These are phyloP conservation scores for Drosophila ezoana DNA, from an alignment of 2,888 invertebrate genomes.

Conservation along the genomic window DNA sequence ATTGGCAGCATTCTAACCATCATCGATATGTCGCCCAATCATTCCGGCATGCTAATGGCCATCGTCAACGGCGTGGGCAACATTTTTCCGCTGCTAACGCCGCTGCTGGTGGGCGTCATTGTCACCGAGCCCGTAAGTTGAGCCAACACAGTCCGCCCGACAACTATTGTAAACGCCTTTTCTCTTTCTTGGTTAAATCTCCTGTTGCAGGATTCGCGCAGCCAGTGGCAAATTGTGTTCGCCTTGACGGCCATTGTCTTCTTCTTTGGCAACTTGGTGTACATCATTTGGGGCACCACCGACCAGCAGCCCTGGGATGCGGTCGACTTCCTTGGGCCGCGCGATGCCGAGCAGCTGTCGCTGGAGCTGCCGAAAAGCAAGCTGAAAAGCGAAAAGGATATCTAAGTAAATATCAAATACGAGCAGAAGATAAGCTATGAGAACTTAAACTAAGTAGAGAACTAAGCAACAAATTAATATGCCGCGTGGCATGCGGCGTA, in stretches of 20 bases:
- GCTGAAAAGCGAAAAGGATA: constrained; percentile 15
- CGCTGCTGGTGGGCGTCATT: constrained; percentile 86
- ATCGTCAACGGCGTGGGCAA: constrained; percentile 87
- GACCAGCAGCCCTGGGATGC: constrained; percentile 89
- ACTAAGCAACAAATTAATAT: constrained; percentile 27
- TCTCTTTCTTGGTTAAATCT: constrained; percentile 4
- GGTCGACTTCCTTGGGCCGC: constrained; percentile 43
- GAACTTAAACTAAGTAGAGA: constrained; percentile 29
- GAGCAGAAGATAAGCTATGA: constrained; percentile 17
- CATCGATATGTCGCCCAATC: constrained; percentile 89
- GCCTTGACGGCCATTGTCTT: constrained; percentile 88
- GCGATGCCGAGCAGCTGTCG: constrained; percentile 36
- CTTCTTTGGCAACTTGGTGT: constrained; percentile 89
- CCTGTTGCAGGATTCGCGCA: constrained; percentile 83
- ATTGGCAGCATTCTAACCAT: constrained; percentile 85
- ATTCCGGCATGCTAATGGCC: constrained; percentile 88
- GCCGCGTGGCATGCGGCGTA: constrained; percentile 25
- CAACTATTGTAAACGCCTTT: not conserved
- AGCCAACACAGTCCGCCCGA: not conserved
- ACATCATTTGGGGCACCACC: constrained; percentile 88
- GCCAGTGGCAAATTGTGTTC: constrained; percentile 91
- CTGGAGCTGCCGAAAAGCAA: not conserved
- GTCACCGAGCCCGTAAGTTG: constrained; percentile 81
- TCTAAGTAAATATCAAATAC: constrained; percentile 3
- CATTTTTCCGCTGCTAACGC: constrained; percentile 87